Evolutionary conservation across 2,797 vertebrate species (phyloP).

Genomic region (Sciurus carolinensis): DNA sequence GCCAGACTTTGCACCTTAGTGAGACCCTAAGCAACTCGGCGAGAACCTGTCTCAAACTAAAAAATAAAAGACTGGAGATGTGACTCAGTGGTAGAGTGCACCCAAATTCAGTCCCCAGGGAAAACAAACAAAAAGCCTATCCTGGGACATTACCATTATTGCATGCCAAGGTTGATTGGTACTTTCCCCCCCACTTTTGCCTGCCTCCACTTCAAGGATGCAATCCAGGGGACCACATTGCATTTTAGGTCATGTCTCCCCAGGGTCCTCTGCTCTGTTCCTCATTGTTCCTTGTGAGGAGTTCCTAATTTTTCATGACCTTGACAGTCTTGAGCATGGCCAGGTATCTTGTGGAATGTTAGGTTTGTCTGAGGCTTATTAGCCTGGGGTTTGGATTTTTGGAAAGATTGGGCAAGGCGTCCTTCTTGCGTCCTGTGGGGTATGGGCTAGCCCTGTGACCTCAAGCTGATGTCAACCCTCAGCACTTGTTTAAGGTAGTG

Average conservation of each 20-base stretch:
- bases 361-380: neutral
- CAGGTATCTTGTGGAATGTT: neutral
- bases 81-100: too few species aligned
- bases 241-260: neutral
- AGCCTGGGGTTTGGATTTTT: neutral
- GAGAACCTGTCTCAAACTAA: too few species aligned
- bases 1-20: too few species aligned
- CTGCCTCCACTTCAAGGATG: neutral
- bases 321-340: neutral
- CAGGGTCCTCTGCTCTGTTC: neutral
- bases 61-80: too few species aligned
- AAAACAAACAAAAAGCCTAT: too few species aligned
- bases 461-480: neutral
- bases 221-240: too few species aligned
- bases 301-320: neutral
- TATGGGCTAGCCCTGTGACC: neutral
- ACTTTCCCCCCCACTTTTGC: neutral
- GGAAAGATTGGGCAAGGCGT: neutral
- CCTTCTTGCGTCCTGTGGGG: neutral
- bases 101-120: too few species aligned
- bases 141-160: neutral
- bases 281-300: neutral
- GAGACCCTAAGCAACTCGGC: too few species aligned
- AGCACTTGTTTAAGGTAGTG: neutral
- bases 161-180: neutral